phyloP scores from a whole-genome alignment of 2,888 invertebrate genomes.

The Leuctra nigra region DNA sequence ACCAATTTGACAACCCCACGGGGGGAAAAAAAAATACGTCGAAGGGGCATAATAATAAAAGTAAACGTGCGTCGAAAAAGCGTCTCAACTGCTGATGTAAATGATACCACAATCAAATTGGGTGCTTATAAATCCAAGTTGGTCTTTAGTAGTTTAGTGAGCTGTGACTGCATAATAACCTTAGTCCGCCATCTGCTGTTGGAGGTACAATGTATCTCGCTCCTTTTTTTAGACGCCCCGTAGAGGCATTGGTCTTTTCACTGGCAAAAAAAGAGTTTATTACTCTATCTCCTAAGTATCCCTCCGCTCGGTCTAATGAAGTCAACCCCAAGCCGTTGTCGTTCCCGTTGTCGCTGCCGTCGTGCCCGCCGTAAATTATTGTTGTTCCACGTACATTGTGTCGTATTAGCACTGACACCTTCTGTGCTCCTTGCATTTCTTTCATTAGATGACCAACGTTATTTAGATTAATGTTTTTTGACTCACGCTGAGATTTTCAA shows the following conservation, averaged over 20 bases:
- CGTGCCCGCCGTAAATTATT: conserved; percentile 38
- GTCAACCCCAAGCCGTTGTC: not conserved
- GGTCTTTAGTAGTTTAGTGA: no score
- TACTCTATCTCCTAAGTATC: conserved; percentile 4
- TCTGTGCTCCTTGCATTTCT: conserved; percentile 40
- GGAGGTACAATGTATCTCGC: conserved; percentile 2
- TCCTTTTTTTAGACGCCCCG: conserved; percentile 7
- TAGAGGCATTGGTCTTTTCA: conserved; percentile 6
- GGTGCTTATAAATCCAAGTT: no score
- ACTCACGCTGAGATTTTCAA: conserved; percentile 30
- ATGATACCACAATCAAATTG: no score
- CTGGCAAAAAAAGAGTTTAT: conserved; percentile 15
- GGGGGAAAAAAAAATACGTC: no score
- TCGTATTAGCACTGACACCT: conserved; percentile 45
- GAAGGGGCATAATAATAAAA: no score
- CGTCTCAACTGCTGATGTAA: no score
- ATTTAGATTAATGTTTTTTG: conserved; percentile 45
- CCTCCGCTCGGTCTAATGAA: conserved; percentile 12
- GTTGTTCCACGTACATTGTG: conserved; percentile 45
- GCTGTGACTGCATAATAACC: not conserved
- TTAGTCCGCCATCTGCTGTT: conserved; percentile 9
- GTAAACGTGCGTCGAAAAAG: no score
- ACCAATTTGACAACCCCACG: no score
- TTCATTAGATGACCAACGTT: conserved; percentile 43
- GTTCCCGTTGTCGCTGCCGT: conserved; percentile 3